Base-by-base conservation (phyloP, 2,888 invertebrate genomes). In the Nomada fabriciana region DNA sequence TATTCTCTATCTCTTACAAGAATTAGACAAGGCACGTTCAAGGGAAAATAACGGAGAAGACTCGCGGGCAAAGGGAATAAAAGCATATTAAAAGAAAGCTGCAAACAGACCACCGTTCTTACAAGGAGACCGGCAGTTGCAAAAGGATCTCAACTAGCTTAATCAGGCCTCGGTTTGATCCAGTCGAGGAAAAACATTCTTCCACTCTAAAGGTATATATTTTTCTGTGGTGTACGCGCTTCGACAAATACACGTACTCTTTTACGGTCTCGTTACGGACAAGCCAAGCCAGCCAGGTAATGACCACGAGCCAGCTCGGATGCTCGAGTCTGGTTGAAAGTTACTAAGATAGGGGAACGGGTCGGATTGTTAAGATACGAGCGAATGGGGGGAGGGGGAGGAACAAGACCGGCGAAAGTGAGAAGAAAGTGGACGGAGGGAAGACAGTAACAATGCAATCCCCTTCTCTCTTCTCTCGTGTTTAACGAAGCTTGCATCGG, bases 401-500 rank as follows among this genome's bases (percentile, higher is more conserved):
- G 71, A 70, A 20, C 57, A 20, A 25, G 57, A 57, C 11, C 57
- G 20, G 52, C 55, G 53, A 64, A 65, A 71, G 74, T 10, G 60
- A 52, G 63, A 63, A 60, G 69, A 76, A 61, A n/a, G 36, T 15
- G 47, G 64, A 65, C 42, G 61, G 50, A 52, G 43, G 59, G 61
- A 69, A 72, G 60, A 67, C 76, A 65, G 76, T 90, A 91, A 91
- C 91, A 89, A 91, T 86, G 88, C 84, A 84, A 85, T 76, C 84
- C 83, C 80, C 88, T 78, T 88, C 86, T 87, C 86, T 88, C 87
- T 87, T 82, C 85, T 60, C 23, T 70, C 50, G 86, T 86, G 91
- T 84, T 89, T 89, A 88, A 85, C 84, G 88, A 87, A 86, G 88
- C 90, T 89, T 87, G 78, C 84, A 80, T 83, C 85, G 83, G 82